Base-by-base conservation (phyloP, 2,888 invertebrate species). In the Microdon myrmicae region DNA sequence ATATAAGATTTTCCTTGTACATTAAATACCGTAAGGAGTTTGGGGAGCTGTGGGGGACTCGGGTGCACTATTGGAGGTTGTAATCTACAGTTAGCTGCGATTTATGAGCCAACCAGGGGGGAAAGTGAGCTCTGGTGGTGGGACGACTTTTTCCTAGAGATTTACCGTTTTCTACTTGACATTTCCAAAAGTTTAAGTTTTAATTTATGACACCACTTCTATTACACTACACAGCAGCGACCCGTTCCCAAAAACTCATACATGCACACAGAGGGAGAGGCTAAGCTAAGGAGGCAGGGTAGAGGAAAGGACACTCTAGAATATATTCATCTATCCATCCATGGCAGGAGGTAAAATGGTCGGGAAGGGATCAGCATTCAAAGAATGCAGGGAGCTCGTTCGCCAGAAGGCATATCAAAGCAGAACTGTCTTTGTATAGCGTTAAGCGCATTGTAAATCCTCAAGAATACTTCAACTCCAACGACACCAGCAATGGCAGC, bases 151-250 rank as follows among this genome's bases (percentile, higher is more conserved):
- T 64, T 64, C 58, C 74, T 74, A 73, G 75, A 78, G 77, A 77
- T 78, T 77, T 77, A 77, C 79, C 77, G 77, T 78, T 76, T 78
- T 78, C 76, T 76, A 73, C 79, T 77, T 77, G 77, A 77, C 79
- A 77, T 77, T 76, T 77, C 73, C 77, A 76, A 77, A 77, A 77
- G 78, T 77, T 78, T 77, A 78, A 77, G 79, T 77, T 77, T 77
- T 78, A 77, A 77, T 77, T 77, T 77, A 77, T 78, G 77, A 77
- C 79, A 77, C 76, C 74, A 74, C 74, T 75, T 74, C 76, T 76
- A 77, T 74, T 75, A 72, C 74, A 67, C 64, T 64, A 64, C 39
- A 64, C 59, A 45, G 37, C 54, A 59, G 49, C 64, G 51, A 56
- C 51, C 47, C 29, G 31, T 48, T 38, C 41, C 47, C 51, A 51